Evolutionary conservation across 2,113 vertebrate genomes (phyloP).

Genomic region (Cyphotilapia sp.): DNA sequence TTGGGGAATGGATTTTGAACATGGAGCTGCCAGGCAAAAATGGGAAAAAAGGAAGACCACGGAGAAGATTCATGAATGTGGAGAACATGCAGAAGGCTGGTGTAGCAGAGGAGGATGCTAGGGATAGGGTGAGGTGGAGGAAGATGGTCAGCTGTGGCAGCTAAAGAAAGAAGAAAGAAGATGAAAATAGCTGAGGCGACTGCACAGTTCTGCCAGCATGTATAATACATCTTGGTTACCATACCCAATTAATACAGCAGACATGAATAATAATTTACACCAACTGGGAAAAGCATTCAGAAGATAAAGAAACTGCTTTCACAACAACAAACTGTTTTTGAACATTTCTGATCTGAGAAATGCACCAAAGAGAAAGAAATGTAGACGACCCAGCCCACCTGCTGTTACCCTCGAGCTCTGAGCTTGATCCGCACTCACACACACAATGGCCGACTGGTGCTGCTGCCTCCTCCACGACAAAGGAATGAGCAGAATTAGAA

Average conservation of each 20-base stretch:
- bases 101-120: not conserved
- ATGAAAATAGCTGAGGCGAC: not conserved
- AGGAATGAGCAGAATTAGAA: conserved; percentile 44
- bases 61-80: not conserved
- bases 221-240: not conserved
- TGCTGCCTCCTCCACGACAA: conserved; percentile 6
- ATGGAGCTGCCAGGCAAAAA: rapidly evolving
- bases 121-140: not conserved
- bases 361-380: not conserved
- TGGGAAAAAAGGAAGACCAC: not conserved
- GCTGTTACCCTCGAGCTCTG: conserved; percentile 27
- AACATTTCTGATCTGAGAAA: not conserved
- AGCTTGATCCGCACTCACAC: conserved; percentile 2
- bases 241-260: not conserved
- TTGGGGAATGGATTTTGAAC: not conserved
- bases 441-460: not conserved
- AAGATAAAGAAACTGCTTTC: not conserved
- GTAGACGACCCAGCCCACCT: conserved; percentile 40
- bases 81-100: not conserved
- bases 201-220: not conserved
- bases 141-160: not conserved
- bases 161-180: not conserved
- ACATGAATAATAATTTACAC: not conserved
- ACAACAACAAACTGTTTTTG: not conserved
- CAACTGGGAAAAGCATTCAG: not conserved